Evolutionary conservation across 2,888 invertebrate species (phyloP), one percentile per base, ranked within the genome.

Genomic region (Tortricodes alternella): DNA sequence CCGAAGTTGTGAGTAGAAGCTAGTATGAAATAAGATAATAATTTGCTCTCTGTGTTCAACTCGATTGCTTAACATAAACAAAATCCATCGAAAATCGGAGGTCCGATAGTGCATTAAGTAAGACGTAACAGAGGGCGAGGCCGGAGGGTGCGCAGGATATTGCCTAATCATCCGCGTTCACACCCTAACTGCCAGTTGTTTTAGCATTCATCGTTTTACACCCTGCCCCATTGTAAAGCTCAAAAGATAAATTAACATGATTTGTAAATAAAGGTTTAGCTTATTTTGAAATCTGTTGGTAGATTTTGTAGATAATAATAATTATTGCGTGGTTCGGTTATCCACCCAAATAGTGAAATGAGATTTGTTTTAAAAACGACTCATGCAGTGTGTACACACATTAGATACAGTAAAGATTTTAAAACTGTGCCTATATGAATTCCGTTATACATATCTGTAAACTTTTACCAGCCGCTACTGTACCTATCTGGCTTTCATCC

Each of bases 151-250:
- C 73, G 71, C 78, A 79, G 85, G 84, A 88, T 89, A 89, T 90
- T 89, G 89, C 87, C 89, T 85, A 87, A 89, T 90, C 89, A 90
- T 88, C 75, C 85, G 80, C 84, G 75, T 85, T 86, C 87, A 78
- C 89, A 84, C 89, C 87, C 89, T 84, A 84, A 83, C 84, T 76
- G 85, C 80, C 82, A 79, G 88, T 88, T 90, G 89, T 89, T 89
- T 89, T 87, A 89, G 79, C 76, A 89, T 89, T 89, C 87, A 89
- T 87, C 81, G 84, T 76, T 70, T 80, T 80, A 74, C 76, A 73
- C 70, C 68, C 67, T 74, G 65, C 80, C 74, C 80, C 71, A 80
- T 85, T 83, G 80, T 83, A 78, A 74, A 65, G 58, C 66, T 65
- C 62, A 68, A 78, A 76, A 72, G 75, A 75, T 75, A 70, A 68